A percentile compares a stretch with the other conserved stretches of the same genome.
phyloP scores from a whole-genome alignment of 2,888 invertebrate genomes.

The Cephalotes varians region DNA sequence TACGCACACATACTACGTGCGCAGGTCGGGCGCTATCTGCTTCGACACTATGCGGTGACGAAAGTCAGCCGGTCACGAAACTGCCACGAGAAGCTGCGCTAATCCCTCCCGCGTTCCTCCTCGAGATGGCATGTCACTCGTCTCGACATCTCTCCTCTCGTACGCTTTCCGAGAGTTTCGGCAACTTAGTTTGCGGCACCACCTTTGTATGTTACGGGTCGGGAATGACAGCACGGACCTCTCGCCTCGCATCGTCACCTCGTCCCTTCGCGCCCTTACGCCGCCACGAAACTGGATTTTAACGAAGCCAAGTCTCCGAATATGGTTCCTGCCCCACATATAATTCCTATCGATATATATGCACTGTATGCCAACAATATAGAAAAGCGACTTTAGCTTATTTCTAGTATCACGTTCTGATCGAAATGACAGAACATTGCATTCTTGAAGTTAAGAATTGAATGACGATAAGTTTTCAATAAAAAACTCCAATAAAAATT shows the following conservation, averaged over 20 bases:
- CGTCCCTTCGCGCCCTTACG: slow-evolving; percentile 9
- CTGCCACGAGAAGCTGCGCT: slow-evolving; percentile 68
- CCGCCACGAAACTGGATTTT: slow-evolving; percentile 19
- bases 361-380: neutral
- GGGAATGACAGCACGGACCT: slow-evolving; percentile 48
- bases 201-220: slow-evolving; percentile 59
- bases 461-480: neutral
- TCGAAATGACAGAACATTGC: neutral
- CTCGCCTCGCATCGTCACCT: neutral
- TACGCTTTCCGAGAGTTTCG: slow-evolving; percentile 65
- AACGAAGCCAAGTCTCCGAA: slow-evolving; percentile 18
- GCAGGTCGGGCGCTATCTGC: neutral
- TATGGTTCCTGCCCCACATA: slow-evolving; percentile 29
- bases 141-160: slow-evolving; percentile 54
- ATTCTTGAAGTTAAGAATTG: neutral
- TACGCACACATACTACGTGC: slow-evolving; percentile 10
- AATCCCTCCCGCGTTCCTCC: slow-evolving; percentile 64
- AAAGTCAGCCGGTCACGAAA: slow-evolving; percentile 68
- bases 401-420: neutral
- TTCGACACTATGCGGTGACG: slow-evolving; percentile 55
- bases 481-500: slow-evolving; percentile 5
- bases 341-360: neutral
- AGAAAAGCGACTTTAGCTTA: neutral
- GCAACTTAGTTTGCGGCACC: slow-evolving; percentile 68
- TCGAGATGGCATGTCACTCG: slow-evolving; percentile 58